phyloP scores from a whole-genome alignment of 2,888 invertebrate genomes.

The Drosophila melanocephala region DNA sequence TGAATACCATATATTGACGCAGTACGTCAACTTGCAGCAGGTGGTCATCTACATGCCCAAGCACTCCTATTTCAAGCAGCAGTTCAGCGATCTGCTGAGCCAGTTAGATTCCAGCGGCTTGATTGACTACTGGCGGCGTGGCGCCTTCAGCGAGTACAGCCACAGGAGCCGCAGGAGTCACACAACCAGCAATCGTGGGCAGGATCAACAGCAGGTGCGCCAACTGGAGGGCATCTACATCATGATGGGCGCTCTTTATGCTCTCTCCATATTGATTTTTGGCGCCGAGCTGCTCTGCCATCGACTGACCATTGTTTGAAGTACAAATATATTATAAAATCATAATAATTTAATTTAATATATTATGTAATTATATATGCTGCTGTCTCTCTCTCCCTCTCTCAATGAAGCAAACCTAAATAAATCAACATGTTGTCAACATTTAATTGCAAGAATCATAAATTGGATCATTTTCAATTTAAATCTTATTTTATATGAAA shows the following conservation, averaged over 20 bases:
- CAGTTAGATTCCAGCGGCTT: conserved; percentile 62
- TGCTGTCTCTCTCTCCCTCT: neutral
- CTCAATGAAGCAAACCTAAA: neutral
- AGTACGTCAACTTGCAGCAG: conserved; percentile 58
- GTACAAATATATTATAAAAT: neutral
- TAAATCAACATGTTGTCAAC: neutral
- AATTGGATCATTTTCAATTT: neutral
- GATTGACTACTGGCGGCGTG: conserved; percentile 53
- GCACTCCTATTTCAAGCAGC: conserved; percentile 69
- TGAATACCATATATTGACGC: conserved; percentile 42
- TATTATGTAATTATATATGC: neutral
- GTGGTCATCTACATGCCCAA: conserved; percentile 70
- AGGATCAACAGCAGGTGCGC: neutral
- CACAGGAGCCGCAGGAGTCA: neutral
- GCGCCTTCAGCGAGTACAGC: conserved; percentile 30
- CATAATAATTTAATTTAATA: neutral
- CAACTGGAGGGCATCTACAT: conserved; percentile 50
- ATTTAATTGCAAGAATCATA: neutral
- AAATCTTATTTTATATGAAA: neutral
- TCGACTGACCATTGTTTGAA: neutral
- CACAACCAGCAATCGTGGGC: neutral
- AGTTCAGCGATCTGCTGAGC: conserved; percentile 54
- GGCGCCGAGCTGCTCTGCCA: conserved; percentile 33
- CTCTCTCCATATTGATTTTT: conserved; percentile 35
- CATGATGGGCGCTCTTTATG: conserved; percentile 45